Base-by-base conservation (phyloP, 92 coral and sea anemone genomes). In the Actinostola sp. region DNA sequence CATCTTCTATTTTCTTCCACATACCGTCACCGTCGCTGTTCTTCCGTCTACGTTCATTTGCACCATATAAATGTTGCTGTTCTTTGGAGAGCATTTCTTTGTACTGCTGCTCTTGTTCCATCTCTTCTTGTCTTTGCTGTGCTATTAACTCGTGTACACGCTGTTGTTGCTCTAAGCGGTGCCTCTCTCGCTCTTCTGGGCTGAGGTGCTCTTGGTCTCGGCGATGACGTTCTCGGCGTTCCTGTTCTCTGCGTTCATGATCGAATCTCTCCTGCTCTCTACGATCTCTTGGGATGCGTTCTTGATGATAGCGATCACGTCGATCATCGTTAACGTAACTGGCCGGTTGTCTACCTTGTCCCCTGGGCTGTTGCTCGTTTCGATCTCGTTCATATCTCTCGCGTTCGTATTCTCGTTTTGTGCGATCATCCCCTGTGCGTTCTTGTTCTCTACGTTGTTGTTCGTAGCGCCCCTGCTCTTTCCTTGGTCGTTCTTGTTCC, bases 1-100 rank as follows among this genome's bases (percentile, higher is more conserved):
- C 81, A 53, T 63, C 81, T 5, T 61, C 62, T 19, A 63, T 48
- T 11, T 66, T 60, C 21, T 51, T 63, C 81, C 81, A 75, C 39
- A 62, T 59, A 24, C 66, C 54, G 19, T 51, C 74, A 34, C 28
- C 63, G 3, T 29, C 63, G 15, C 63, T 57, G 19, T 24, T 61
- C 29, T 61, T 36, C 1, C 45, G 74, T 51, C 74, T 52, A 20
- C 19, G 41, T 12, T 68, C 29, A 51, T 33, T 52, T 0, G 74
- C 30, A 51, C 61, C 38, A n/a, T 68, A 48, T 4, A 68, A 10
- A 25, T 68, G 39, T 8, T 46, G 42, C 17, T 67, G 59, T 31
- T 67, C 59, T 67, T 53, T 67, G 9, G 72, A 70, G 14, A 70
- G 65, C 41, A 38, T 55, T 39, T 57, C 41, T 45, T 17, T 59